Percentiles rank a stretch among this genome's conserved stretches.
Evolutionary conservation across 2,797 vertebrate genomes (phyloP).

Genomic region (Borostomias antarcticus): DNA sequence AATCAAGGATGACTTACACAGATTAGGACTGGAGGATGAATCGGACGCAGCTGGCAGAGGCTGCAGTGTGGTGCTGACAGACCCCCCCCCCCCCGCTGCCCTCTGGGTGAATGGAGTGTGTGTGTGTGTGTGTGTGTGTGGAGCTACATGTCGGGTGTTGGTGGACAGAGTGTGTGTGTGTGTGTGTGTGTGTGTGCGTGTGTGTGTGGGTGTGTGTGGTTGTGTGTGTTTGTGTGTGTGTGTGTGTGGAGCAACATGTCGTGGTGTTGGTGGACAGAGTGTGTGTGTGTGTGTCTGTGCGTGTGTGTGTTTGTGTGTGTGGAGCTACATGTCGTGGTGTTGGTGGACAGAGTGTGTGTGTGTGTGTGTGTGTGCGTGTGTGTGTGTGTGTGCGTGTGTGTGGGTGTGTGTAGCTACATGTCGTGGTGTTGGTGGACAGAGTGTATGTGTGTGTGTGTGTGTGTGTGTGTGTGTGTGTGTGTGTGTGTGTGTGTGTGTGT

Average conservation of each 20-base stretch:
- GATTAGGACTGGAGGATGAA: conserved; percentile 60
- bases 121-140: conserved; percentile 31
- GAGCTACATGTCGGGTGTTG: conserved; percentile 43
- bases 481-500: conserved; percentile 12
- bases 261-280: too few relatives aligned
- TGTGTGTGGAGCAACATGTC: too few relatives aligned
- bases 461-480: conserved; percentile 2
- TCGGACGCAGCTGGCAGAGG: conserved; percentile 45
- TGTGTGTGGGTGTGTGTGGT: conserved; percentile 12
- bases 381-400: conserved; percentile 18
- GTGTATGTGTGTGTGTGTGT: conserved; percentile 17
- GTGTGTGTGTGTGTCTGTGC: conserved; percentile 22
- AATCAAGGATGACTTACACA: conserved; percentile 78
- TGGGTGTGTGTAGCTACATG: too few relatives aligned
- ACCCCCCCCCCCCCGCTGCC: neutral
- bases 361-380: conserved; percentile 25
- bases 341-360: conserved; percentile 51
- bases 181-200: conserved; percentile 8
- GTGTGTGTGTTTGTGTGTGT: too few relatives aligned
- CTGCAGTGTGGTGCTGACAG: conserved; percentile 32
- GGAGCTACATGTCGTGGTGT: too few relatives aligned
- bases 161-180: conserved; percentile 16
- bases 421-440: conserved; percentile 64
- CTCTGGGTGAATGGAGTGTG: conserved; percentile 52
- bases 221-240: too few relatives aligned